Conservation (phyloP, 2,797 vertebrate species). For the Hirundo rustica region DNA sequence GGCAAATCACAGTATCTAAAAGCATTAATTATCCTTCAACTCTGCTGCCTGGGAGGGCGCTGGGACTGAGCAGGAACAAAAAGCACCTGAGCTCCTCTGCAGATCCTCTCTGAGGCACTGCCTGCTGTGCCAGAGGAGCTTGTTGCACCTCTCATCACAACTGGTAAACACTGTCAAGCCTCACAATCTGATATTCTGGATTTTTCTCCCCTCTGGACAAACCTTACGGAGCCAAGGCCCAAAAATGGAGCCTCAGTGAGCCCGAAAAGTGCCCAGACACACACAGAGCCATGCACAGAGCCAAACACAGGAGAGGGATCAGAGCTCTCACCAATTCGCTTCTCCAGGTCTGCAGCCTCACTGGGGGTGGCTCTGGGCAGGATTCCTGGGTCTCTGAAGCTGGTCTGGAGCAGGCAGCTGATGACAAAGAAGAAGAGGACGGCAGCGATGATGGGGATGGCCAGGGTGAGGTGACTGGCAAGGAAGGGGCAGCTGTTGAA, state of each 20-base stretch:
- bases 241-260: background rate
- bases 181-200: background rate
- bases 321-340: slow-evolving; percentile 85
- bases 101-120: background rate
- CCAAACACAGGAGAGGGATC: background rate
- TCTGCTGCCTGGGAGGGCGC: background rate
- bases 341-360: slow-evolving; percentile 92
- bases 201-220: background rate
- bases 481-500: slow-evolving; percentile 90
- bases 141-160: background rate
- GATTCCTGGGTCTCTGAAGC: slow-evolving; percentile 95
- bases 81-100: background rate
- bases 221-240: background rate
- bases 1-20: background rate
- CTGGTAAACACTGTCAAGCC: background rate
- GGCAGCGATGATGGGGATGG: slow-evolving; percentile 90
- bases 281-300: background rate
- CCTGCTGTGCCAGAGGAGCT: background rate
- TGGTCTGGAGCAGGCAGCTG: slow-evolving; percentile 90
- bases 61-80: background rate
- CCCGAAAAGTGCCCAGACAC: background rate
- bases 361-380: slow-evolving; percentile 91
- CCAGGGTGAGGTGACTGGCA: slow-evolving; percentile 86
- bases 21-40: background rate
- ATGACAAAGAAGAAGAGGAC: slow-evolving; percentile 92